Base-by-base conservation (phyloP, 1,140 invertebrate genomes). In the Sipha flava region DNA sequence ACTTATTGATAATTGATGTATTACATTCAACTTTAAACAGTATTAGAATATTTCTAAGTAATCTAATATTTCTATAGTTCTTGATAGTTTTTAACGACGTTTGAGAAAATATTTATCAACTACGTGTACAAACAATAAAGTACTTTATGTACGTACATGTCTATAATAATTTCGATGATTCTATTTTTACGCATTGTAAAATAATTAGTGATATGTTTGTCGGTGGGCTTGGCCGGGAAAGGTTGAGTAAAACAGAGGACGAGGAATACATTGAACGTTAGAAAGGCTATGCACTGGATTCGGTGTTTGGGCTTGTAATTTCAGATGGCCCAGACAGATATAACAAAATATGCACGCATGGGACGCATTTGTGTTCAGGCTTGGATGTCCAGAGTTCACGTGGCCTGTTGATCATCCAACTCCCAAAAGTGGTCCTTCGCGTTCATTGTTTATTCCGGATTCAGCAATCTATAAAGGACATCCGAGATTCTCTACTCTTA, bases 361-460 rank as follows among this genome's bases (percentile, higher is more conserved):
- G 73, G 73, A 54, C 73, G 49, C 73, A 59, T 77, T 66, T 81
- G 29, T 84, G 85, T 84, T 80, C 82, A 95, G 95, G 85, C 87
- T 98, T 81, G 98, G 98, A 10, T 92, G 93, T 86, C 88, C 89
- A 49, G 88, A 92, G 81, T 99, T 99, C 85, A 96, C 96, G n/a
- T 89, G 89, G 85, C 98, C 98, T 9, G 83, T 89, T 6, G 85
- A 87, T 73, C 84, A 88, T 81, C 90, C 94, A 1, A 91, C 90
- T 40, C 93, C 95, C 0, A 87, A 90, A 16, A 85, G 87, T 21
- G 92, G 93, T 80, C 91, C 92, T 3, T 94, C 96, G 0, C 88
- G 88, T 79, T 98, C 97, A 2, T 87, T 97, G 9, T 99, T 96
- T 87, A 97, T 97, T 84, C 97, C 98, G 0, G 96, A 99, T 86